Evolutionary conservation across 1,140 invertebrate species (phyloP).

Genomic region (Pollicipes pollicipes): DNA sequence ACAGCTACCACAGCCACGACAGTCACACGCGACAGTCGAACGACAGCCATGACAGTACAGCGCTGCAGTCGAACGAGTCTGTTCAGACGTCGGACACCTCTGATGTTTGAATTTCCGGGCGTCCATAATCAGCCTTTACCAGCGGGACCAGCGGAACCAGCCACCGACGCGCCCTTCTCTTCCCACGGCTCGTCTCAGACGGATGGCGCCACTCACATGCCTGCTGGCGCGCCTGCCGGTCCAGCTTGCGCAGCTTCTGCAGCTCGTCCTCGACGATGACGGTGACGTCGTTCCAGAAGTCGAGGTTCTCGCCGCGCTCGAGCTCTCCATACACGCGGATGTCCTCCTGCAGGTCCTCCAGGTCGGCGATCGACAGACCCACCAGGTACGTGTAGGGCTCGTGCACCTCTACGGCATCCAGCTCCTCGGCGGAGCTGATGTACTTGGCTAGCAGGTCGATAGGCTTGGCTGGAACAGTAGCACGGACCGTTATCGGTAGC

Average conservation of each 20-base stretch:
- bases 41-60: too few relatives aligned
- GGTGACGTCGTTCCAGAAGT: conserved; percentile 94
- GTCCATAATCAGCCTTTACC: too few relatives aligned
- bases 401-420: conserved; percentile 90
- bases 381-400: conserved; percentile 93
- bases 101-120: too few relatives aligned
- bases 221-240: conserved; percentile 23
- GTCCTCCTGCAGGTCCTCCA: conserved; percentile 95
- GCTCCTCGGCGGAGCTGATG: conserved; percentile 77
- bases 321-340: conserved; percentile 54
- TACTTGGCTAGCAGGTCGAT: conserved; percentile 96
- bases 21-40: too few relatives aligned
- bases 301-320: conserved; percentile 55
- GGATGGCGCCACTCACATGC: not conserved
- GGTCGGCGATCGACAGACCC: conserved; percentile 71
- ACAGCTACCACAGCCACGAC: too few relatives aligned
- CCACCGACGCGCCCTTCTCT: too few relatives aligned
- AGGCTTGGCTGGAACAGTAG: conserved; percentile 56
- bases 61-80: too few relatives aligned
- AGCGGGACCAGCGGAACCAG: too few relatives aligned
- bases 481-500: conserved; percentile 14
- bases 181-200: too few relatives aligned
- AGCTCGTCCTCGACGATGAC: conserved; percentile 92
- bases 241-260: conserved; percentile 59
- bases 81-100: too few relatives aligned